phyloP scores from a whole-genome alignment of 2,888 invertebrate species.

The Cataglyphis cursor region DNA sequence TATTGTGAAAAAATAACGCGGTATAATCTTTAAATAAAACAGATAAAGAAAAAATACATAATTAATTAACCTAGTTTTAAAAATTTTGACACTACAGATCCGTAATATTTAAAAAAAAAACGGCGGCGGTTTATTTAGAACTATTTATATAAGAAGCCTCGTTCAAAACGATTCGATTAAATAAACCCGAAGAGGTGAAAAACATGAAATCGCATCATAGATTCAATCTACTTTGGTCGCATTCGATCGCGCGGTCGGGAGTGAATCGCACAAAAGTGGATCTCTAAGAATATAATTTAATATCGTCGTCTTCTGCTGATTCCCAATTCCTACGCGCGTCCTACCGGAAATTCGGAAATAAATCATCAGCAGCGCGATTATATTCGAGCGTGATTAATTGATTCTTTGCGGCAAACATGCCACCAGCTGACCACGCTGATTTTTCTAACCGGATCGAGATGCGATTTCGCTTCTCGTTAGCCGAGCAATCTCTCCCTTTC shows the following conservation, averaged over 20 bases:
- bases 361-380: slow-evolving; percentile 49
- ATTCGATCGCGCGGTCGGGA: slow-evolving; percentile 5
- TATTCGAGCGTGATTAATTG: slow-evolving; percentile 58
- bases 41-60: neutral
- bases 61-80: neutral
- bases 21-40: neutral
- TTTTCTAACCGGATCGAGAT: slow-evolving; percentile 53
- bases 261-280: slow-evolving; percentile 39
- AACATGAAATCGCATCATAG: slow-evolving; percentile 42
- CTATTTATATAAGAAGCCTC: neutral
- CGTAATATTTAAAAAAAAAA: slow-evolving; percentile 6
- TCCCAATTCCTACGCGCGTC: slow-evolving; percentile 47
- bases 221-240: slow-evolving; percentile 45
- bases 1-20: neutral
- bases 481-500: slow-evolving; percentile 15
- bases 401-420: slow-evolving; percentile 54
- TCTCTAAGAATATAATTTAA: slow-evolving; percentile 64
- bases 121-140: neutral
- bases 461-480: slow-evolving; percentile 63
- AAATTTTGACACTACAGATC: neutral
- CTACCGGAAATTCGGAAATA: slow-evolving; percentile 50
- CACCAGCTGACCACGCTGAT: slow-evolving; percentile 68
- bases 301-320: slow-evolving; percentile 51
- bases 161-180: slow-evolving; percentile 29
- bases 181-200: slow-evolving; percentile 27